These are phyloP conservation scores for Carollia perspicillata DNA, from an alignment of 2,113 vertebrate genomes.

Conservation along the genomic window DNA sequence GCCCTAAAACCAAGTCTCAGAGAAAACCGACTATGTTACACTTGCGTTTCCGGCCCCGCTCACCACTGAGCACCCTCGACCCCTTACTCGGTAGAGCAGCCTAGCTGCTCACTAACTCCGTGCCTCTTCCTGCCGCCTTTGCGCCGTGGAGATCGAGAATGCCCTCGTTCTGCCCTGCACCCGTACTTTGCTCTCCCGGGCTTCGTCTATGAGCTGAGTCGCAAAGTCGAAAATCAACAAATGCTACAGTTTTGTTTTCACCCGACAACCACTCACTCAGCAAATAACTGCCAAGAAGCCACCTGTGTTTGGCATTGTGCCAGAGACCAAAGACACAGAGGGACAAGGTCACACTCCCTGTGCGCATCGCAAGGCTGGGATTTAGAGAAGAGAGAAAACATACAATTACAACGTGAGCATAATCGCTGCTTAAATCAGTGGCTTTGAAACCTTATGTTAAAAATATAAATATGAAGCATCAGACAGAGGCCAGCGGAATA, in stretches of 20 bases:
- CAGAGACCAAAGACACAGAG: neutral
- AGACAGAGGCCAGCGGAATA: neutral
- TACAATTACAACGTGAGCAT: neutral
- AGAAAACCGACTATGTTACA: neutral
- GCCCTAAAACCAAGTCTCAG: neutral
- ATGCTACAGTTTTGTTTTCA: neutral
- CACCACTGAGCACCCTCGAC: neutral
- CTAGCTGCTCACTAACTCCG: rapidly evolving
- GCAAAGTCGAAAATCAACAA: neutral
- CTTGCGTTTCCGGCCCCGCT: neutral
- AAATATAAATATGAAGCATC: neutral
- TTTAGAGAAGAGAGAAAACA: neutral
- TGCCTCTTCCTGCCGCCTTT: neutral
- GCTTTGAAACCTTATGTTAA: neutral
- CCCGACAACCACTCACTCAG: neutral
- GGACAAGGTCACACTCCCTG: neutral
- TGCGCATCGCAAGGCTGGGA: rapidly evolving
- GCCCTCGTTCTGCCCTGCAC: neutral
- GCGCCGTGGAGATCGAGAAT: neutral
- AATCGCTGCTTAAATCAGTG: neutral
- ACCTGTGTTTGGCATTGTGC: neutral
- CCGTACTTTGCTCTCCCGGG: rapidly evolving
- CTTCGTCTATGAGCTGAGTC: neutral
- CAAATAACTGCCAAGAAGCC: slow-evolving; percentile 7
- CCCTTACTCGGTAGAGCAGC: neutral